Evolutionary conservation across 2,797 vertebrate genomes (phyloP).

Genomic region (Sebastes umbrosus): DNA sequence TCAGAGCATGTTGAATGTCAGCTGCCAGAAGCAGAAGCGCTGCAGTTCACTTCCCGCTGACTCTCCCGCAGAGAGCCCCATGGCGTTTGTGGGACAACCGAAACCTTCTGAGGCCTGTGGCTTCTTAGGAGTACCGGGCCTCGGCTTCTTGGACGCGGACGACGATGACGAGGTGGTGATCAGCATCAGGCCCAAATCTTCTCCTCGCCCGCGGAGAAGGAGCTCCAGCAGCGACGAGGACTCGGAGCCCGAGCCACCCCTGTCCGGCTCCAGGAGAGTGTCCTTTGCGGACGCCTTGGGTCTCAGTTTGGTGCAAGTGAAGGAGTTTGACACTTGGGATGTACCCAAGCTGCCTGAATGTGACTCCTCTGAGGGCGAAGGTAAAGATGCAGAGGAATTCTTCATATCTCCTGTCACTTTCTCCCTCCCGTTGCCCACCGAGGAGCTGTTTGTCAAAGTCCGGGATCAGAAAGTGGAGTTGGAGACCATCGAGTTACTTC

Average conservation of each 20-base stretch:
- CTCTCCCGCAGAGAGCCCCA: slow-evolving; percentile 84
- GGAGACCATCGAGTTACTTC: slow-evolving; percentile 85
- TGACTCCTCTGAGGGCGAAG: slow-evolving; percentile 64
- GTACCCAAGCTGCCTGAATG: slow-evolving; percentile 72
- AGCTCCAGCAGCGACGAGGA: slow-evolving; percentile 87
- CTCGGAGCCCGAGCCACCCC: slow-evolving; percentile 74
- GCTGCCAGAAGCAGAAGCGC: slow-evolving; percentile 80
- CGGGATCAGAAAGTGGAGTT: slow-evolving; percentile 86
- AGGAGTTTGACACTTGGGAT: slow-evolving; percentile 91
- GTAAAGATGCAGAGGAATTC: slow-evolving; percentile 81
- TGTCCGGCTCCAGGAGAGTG: slow-evolving; percentile 86
- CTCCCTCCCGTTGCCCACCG: slow-evolving; percentile 76
- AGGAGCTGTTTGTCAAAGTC: slow-evolving; percentile 84
- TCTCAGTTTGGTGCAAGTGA: slow-evolving; percentile 91
- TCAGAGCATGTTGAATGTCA: slow-evolving; percentile 90
- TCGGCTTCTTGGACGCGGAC: slow-evolving; percentile 75
- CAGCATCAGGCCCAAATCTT: slow-evolving; percentile 85
- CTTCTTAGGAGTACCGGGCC: slow-evolving; percentile 59
- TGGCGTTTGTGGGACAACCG: slow-evolving; percentile 88
- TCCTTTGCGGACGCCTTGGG: slow-evolving; percentile 95
- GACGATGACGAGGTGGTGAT: slow-evolving; percentile 84
- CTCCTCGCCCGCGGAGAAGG: slow-evolving; percentile 88
- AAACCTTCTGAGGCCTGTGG: slow-evolving; percentile 67
- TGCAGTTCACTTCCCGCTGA: slow-evolving; percentile 75
- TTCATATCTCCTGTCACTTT: slow-evolving; percentile 84